phyloP scores from a whole-genome alignment of 2,797 vertebrate genomes.

The Mormyrus proboscirostris region DNA sequence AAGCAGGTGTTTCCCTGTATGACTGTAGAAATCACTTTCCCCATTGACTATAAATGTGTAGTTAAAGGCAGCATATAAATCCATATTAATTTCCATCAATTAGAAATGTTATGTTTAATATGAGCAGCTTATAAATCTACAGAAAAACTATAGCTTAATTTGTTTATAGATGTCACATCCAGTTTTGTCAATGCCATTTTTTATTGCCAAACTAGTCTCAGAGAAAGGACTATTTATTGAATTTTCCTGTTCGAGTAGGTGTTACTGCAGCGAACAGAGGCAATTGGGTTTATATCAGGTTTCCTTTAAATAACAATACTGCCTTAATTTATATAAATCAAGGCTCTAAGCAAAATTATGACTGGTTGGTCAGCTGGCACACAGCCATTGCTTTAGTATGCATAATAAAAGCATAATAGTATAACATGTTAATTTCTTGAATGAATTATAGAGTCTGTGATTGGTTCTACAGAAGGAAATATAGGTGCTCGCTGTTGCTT shows the following conservation, averaged over 20 bases:
- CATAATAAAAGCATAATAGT: not conserved
- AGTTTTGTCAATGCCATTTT: slow-evolving; percentile 37
- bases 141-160: slow-evolving; percentile 37
- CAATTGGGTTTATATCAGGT: slow-evolving; percentile 45
- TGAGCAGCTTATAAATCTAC: slow-evolving; percentile 34
- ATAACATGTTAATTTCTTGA: not conserved
- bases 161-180: slow-evolving; percentile 46
- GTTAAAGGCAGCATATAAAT: not conserved
- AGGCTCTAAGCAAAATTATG: slow-evolving; percentile 47
- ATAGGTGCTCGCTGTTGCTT: not conserved
- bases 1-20: not conserved
- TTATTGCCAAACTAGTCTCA: slow-evolving; percentile 23
- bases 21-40: not conserved
- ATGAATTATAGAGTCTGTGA: not conserved
- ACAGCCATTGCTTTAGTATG: not conserved
- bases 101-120: slow-evolving; percentile 24
- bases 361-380: not conserved
- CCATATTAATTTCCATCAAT: slow-evolving; percentile 22
- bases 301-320: slow-evolving; percentile 54
- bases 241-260: slow-evolving; percentile 37
- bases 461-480: not conserved
- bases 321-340: slow-evolving; percentile 54
- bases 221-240: not conserved
- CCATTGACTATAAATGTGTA: not conserved
- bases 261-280: slow-evolving; percentile 44